A percentile compares a stretch with the other conserved stretches of the same genome.
phyloP scores from a whole-genome alignment of 2,797 vertebrate species.

The Epinephelus malabaricus region DNA sequence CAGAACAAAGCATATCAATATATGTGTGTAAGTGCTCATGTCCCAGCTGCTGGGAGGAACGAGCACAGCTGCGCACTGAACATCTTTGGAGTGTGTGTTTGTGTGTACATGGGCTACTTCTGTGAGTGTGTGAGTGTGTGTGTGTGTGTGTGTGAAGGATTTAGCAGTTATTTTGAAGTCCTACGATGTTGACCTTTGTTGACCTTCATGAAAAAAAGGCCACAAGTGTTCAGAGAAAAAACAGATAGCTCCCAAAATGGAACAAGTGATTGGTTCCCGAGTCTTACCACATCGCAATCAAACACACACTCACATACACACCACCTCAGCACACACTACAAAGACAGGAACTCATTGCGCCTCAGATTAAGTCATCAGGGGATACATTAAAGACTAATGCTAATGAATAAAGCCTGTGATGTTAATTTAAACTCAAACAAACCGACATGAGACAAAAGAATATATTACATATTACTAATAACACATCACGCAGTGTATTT shows the following conservation, averaged over 20 bases:
- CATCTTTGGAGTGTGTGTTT: conserved; percentile 30
- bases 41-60: conserved; percentile 56
- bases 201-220: conserved; percentile 2
- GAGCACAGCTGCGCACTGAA: conserved; percentile 62
- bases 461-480: conserved; percentile 1
- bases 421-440: conserved; percentile 31
- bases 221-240: conserved; percentile 2
- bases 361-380: conserved; percentile 25
- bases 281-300: not conserved
- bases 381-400: conserved; percentile 27
- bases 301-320: conserved; percentile 16
- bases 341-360: not conserved
- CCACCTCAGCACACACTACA: not conserved
- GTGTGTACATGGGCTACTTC: not conserved
- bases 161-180: not conserved
- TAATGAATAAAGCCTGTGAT: conserved; percentile 30
- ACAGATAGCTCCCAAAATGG: not conserved
- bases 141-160: not conserved
- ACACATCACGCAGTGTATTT: not conserved
- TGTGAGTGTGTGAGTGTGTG: not conserved
- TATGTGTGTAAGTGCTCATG: conserved; percentile 18
- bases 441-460: not conserved
- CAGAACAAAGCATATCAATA: conserved; percentile 30
- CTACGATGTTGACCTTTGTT: conserved; percentile 14
- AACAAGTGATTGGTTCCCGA: not conserved